These are phyloP conservation scores for Sinosuthora webbiana DNA, from an alignment of 2,113 vertebrate species.

Conservation along the genomic window DNA sequence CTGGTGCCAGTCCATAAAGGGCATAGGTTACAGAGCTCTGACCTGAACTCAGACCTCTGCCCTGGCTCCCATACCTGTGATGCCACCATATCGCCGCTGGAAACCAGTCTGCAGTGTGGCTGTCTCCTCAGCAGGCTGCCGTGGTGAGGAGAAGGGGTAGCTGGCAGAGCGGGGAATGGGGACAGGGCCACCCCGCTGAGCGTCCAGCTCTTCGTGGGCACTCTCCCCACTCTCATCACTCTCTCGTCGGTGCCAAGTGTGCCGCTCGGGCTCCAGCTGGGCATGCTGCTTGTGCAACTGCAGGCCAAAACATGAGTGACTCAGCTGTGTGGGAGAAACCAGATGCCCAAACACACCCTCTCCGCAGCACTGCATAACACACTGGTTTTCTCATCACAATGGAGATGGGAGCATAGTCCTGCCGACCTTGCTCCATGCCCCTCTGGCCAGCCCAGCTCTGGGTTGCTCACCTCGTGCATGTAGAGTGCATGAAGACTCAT, in stretches of 20 bases:
- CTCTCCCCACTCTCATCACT: constrained; percentile 96
- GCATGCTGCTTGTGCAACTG: constrained; percentile 96
- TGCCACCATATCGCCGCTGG: constrained; percentile 79
- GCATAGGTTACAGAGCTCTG: accelerated
- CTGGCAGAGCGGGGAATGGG: constrained; percentile 88
- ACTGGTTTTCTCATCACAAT: neutral
- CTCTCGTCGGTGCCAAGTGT: constrained; percentile 94
- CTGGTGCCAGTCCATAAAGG: neutral
- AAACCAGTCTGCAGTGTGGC: constrained; percentile 75
- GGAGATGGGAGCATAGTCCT: neutral
- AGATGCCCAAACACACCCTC: neutral
- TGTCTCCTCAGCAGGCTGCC: constrained; percentile 73
- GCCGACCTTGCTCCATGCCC: neutral
- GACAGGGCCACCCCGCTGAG: constrained; percentile 61
- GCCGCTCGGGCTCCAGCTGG: constrained; percentile 85
- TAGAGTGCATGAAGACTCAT: constrained; percentile 98
- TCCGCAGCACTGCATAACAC: neutral
- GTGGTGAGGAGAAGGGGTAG: constrained; percentile 80
- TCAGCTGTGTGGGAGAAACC: neutral
- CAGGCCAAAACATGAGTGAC: neutral
- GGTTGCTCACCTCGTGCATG: constrained; percentile 90
- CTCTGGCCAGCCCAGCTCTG: neutral
- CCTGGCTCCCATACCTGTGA: constrained; percentile 72
- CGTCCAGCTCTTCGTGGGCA: constrained; percentile 77
- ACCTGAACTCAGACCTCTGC: neutral